phyloP scores from a whole-genome alignment of 2,888 invertebrate genomes.

The Hydrotaea cyrtoneurina region DNA sequence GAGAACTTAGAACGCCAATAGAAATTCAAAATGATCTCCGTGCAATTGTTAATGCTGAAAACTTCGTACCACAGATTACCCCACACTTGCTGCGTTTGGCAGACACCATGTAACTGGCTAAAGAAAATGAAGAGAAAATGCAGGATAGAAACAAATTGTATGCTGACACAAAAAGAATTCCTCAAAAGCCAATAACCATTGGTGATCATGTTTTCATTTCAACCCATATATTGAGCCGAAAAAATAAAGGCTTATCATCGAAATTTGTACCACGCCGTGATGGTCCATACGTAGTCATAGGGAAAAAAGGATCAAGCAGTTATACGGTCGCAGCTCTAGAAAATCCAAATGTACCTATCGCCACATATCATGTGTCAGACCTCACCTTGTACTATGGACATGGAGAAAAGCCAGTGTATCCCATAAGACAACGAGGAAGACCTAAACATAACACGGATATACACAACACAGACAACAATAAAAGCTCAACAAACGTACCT shows the following conservation, averaged over 20 bases:
- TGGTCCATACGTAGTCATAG: conserved; percentile 9
- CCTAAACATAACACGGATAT: background rate
- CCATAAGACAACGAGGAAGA: background rate
- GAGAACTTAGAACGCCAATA: conserved; percentile 73
- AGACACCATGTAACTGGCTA: conserved; percentile 27
- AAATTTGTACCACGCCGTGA: conserved; percentile 35
- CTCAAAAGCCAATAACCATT: background rate
- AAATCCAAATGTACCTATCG: background rate
- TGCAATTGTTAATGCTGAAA: conserved; percentile 69
- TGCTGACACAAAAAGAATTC: conserved; percentile 10
- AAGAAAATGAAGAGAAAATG: conserved; percentile 66
- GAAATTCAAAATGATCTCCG: conserved; percentile 72
- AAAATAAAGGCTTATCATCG: background rate
- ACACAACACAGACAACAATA: background rate
- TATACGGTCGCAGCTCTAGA: background rate
- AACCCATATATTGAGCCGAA: conserved; percentile 22
- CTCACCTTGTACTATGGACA: background rate
- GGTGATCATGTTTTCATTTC: conserved; percentile 8
- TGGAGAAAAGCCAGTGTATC: background rate
- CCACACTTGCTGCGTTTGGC: conserved; percentile 34
- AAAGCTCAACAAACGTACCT: too few species aligned
- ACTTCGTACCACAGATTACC: conserved; percentile 39
- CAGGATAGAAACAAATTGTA: conserved; percentile 69
- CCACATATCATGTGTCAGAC: background rate
- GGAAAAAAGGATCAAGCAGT: background rate